A percentile compares a stretch with the other conserved stretches of the same genome.
These are phyloP conservation scores for Neotragus moschatus DNA, from an alignment of 2,113 vertebrate species.

Conservation along the genomic window DNA sequence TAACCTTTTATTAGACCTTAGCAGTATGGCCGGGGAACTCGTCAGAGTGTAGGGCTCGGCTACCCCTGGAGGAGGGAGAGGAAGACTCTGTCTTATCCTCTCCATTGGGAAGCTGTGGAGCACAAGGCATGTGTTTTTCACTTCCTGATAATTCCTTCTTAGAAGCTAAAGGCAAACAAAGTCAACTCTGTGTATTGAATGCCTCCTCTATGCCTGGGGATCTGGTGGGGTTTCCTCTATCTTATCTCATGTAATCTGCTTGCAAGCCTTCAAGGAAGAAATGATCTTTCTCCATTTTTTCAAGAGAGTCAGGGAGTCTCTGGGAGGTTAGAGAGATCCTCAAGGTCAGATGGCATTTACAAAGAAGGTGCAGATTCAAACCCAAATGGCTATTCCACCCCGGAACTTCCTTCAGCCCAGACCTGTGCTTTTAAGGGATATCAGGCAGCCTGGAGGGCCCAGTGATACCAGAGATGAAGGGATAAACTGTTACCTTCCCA, in stretches of 20 bases:
- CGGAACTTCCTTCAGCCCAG: background rate
- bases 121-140: background rate
- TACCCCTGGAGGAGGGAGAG: background rate
- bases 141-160: background rate
- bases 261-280: background rate
- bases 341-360: background rate
- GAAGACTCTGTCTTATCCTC: background rate
- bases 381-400: background rate
- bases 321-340: background rate
- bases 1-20: constrained; percentile 54
- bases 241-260: background rate
- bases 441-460: background rate
- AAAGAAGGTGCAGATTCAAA: background rate
- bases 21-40: background rate
- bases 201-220: background rate
- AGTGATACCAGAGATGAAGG: background rate
- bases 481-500: background rate
- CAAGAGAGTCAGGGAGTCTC: background rate
- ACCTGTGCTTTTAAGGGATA: background rate
- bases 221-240: background rate
- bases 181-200: background rate
- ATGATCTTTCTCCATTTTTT: background rate
- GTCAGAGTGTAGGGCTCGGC: background rate
- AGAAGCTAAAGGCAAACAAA: background rate
- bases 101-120: background rate